Percentiles rank a stretch among this genome's conserved stretches.
Evolutionary conservation across 2,888 invertebrate species (phyloP).

Genomic region (Nebria brevicollis): DNA sequence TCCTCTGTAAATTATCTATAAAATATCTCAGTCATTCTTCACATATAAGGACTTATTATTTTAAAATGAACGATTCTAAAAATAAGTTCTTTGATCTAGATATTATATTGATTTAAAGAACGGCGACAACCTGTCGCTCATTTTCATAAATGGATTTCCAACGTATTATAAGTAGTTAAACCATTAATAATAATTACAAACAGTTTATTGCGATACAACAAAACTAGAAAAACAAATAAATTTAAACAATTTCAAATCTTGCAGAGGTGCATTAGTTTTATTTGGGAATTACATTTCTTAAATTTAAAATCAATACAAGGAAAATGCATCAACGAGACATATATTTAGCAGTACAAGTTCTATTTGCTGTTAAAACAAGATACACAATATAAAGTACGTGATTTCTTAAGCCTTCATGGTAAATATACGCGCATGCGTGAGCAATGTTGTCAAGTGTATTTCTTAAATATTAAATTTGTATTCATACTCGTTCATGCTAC

Average conservation of each 20-base stretch:
- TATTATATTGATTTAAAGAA: not conserved
- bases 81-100: no score
- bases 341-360: slow-evolving; percentile 6
- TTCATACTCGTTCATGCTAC: not conserved
- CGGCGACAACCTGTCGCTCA: not conserved
- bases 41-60: no score
- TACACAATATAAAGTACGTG: slow-evolving; percentile 28
- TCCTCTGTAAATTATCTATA: not conserved
- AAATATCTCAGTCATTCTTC: not conserved
- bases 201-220: not conserved
- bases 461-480: not conserved
- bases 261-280: slow-evolving; percentile 15
- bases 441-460: slow-evolving; percentile 32
- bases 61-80: no score
- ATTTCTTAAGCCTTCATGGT: not conserved
- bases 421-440: slow-evolving; percentile 26
- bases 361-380: slow-evolving; percentile 17
- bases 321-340: slow-evolving; percentile 23
- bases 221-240: not conserved
- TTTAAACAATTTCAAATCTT: not conserved
- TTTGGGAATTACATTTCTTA: slow-evolving; percentile 30
- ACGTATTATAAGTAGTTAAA: not conserved
- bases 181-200: slow-evolving; percentile 4
- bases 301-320: slow-evolving; percentile 43
- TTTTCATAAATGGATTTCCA: not conserved